phyloP scores from a whole-genome alignment of 2,888 invertebrate genomes.

The Lithophane ornitopus region DNA sequence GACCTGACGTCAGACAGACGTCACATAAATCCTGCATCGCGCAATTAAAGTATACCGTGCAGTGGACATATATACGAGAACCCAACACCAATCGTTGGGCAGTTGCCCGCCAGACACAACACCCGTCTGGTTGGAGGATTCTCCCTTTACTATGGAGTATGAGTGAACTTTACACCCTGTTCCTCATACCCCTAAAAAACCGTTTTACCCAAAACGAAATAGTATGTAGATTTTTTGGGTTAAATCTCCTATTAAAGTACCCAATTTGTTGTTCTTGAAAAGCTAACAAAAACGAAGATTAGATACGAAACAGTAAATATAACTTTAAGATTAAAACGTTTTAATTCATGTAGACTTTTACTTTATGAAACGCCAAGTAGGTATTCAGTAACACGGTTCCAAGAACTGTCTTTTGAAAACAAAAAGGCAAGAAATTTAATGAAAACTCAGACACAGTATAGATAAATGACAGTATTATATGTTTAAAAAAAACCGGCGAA shows the following conservation, averaged over 20 bases:
- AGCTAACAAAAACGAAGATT: not conserved
- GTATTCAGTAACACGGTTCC: not conserved
- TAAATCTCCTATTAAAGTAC: not conserved
- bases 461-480: too few species aligned
- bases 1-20: too few species aligned
- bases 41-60: too few species aligned
- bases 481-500: too few species aligned
- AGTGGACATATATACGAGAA: too few species aligned
- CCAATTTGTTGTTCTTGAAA: slow-evolving; percentile 10
- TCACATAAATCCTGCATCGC: too few species aligned
- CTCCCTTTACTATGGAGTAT: too few species aligned
- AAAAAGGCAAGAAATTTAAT: slow-evolving; percentile 5
- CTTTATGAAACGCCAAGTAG: not conserved
- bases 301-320: not conserved
- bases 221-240: not conserved
- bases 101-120: too few species aligned
- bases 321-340: slow-evolving; percentile 1
- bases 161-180: too few species aligned
- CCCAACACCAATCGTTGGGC: too few species aligned
- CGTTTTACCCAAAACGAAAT: not conserved
- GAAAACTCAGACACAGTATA: not conserved
- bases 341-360: not conserved
- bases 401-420: not conserved
- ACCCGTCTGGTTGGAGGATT: too few species aligned
- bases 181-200: too few species aligned